Conservation (phyloP, 2,113 vertebrate species). For the Ictidomys tridecemlineatus region DNA sequence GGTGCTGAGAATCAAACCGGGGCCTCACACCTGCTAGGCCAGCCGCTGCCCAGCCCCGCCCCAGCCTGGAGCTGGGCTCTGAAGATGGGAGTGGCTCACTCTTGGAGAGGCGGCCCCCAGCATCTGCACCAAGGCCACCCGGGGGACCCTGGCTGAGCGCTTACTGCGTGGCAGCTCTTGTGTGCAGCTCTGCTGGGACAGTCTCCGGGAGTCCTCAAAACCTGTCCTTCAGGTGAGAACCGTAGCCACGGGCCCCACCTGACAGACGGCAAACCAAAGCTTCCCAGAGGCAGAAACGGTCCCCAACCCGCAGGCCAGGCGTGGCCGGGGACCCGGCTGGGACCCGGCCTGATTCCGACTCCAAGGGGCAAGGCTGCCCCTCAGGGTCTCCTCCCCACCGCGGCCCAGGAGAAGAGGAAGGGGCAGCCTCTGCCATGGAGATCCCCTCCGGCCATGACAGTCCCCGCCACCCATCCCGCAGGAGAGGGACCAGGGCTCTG, state of each 20-base stretch:
- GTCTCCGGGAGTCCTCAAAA: neutral
- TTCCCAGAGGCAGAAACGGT: neutral
- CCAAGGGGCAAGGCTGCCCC: neutral
- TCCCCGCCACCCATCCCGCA: neutral
- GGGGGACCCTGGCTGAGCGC: neutral
- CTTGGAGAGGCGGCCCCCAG: neutral
- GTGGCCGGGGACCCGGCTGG: neutral
- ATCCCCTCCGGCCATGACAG: neutral
- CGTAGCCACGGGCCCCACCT: neutral
- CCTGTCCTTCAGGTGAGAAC: neutral
- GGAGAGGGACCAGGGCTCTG: neutral
- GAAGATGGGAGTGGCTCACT: accelerated
- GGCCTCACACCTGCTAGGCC: no score
- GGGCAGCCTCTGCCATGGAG: neutral
- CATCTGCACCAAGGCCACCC: accelerated
- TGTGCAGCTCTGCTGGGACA: neutral
- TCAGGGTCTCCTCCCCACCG: neutral
- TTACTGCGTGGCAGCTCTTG: neutral
- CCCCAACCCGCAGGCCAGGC: neutral
- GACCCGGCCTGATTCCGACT: no score
- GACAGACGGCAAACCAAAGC: neutral
- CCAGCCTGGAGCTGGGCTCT: neutral
- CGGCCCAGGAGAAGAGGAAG: neutral
- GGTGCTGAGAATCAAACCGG: no score
- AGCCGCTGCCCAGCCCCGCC: no score